Conservation (phyloP, 1,140 invertebrate genomes). For the Mizuhopecten yessoensis region DNA sequence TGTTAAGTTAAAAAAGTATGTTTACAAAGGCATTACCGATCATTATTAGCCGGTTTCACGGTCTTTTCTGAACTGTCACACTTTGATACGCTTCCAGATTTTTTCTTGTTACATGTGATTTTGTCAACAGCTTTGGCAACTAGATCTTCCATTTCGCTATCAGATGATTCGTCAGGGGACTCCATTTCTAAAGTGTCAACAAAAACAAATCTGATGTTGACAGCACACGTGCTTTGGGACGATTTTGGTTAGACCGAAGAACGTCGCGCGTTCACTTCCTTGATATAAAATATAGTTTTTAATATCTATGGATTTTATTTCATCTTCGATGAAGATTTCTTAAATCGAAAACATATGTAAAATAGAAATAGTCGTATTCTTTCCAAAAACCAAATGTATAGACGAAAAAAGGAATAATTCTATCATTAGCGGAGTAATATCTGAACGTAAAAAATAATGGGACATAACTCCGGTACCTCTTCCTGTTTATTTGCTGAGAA, state of each 20-base stretch:
- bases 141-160: slow-evolving; percentile 49
- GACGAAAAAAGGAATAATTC: background rate
- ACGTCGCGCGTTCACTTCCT: background rate
- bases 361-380: background rate
- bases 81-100: background rate
- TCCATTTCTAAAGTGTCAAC: background rate
- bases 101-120: slow-evolving; percentile 19
- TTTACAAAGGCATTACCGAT: no score
- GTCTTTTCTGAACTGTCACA: background rate
- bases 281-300: background rate
- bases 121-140: slow-evolving; percentile 4
- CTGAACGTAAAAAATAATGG: background rate
- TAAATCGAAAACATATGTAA: background rate
- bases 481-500: background rate
- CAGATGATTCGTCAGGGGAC: background rate
- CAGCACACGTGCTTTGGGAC: background rate
- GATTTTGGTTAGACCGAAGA: background rate
- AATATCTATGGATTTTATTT: background rate
- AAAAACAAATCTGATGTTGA: background rate
- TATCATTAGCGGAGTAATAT: background rate
- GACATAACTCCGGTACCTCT: background rate
- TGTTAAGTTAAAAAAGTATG: no score
- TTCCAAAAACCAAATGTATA: background rate
- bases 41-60: no score
- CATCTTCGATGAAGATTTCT: background rate